phyloP scores from a whole-genome alignment of 2,888 invertebrate genomes.

The Steinernema scapterisci region DNA sequence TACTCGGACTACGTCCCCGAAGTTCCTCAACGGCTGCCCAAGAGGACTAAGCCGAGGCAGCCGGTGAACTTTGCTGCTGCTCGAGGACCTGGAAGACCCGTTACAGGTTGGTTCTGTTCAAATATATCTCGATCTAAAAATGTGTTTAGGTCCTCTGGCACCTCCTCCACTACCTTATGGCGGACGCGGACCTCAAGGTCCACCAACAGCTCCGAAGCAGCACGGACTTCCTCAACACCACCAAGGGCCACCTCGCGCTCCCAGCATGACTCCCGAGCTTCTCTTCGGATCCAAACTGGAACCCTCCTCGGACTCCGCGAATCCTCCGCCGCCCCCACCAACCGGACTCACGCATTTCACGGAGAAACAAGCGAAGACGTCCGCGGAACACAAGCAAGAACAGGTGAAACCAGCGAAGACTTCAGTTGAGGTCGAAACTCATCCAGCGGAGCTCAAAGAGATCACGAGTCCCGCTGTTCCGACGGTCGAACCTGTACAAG shows the following conservation, averaged over 20 bases:
- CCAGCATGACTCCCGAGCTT: conserved; percentile 44
- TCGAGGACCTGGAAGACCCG: conserved; percentile 16
- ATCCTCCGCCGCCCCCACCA: conserved; percentile 7
- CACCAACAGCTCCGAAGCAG: not conserved
- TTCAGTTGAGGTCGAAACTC: not conserved
- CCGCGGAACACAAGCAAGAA: too few species aligned
- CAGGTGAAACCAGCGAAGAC: conserved; percentile 4
- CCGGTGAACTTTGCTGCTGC: conserved; percentile 21
- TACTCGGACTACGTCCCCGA: conserved; percentile 53
- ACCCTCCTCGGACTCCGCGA: conserved; percentile 2
- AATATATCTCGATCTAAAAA: not conserved
- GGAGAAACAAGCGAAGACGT: not conserved
- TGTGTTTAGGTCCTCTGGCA: not conserved
- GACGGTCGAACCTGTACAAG: not conserved
- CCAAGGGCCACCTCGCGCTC: conserved; percentile 20
- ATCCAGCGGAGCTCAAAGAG: not conserved
- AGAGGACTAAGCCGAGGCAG: conserved; percentile 5
- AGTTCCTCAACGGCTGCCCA: conserved; percentile 31
- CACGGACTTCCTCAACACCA: not conserved
- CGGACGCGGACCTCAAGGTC: conserved; percentile 13
- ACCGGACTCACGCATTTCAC: not conserved
- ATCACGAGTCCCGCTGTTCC: too few species aligned
- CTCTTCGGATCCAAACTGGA: conserved; percentile 38
- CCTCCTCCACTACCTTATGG: conserved; percentile 8
- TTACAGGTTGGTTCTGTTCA: not conserved